Evolutionary conservation across 2,113 vertebrate species (phyloP).

Genomic region (Indicator maculatus): DNA sequence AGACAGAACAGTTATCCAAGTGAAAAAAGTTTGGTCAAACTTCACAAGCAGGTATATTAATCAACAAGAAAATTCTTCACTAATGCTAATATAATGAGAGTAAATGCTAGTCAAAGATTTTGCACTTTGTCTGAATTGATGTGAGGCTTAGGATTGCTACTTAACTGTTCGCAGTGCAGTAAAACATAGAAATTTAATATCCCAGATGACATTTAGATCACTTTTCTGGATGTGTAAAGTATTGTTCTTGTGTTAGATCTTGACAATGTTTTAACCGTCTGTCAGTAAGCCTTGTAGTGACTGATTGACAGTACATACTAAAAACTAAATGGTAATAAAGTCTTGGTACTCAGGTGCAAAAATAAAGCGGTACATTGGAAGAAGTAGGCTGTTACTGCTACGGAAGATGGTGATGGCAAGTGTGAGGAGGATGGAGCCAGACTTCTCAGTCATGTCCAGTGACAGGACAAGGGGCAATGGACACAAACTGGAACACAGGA

Average conservation of each 20-base stretch:
- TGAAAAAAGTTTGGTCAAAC: constrained; percentile 84
- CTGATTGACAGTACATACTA: not conserved
- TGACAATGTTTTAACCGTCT: not conserved
- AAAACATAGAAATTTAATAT: not conserved
- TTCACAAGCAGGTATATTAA: constrained; percentile 89
- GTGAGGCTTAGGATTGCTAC: not conserved
- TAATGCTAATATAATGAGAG: not conserved
- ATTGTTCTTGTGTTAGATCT: accelerated
- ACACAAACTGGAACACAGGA: no score
- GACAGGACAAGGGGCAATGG: no score
- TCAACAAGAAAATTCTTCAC: not conserved
- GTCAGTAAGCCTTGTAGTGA: not conserved
- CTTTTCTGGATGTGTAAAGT: not conserved
- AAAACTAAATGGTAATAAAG: not conserved
- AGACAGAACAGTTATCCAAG: constrained; percentile 83
- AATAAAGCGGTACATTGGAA: not conserved
- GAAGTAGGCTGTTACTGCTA: not conserved
- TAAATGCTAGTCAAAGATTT: not conserved
- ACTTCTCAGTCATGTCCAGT: no score
- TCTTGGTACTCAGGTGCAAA: not conserved
- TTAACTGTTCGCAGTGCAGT: not conserved
- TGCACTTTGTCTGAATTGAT: not conserved
- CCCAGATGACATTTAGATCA: not conserved
- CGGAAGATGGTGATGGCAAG: not conserved
- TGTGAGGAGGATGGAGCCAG: no score